Base-by-base conservation (phyloP, 1,140 invertebrate genomes). In the Drosophila carrolli region DNA sequence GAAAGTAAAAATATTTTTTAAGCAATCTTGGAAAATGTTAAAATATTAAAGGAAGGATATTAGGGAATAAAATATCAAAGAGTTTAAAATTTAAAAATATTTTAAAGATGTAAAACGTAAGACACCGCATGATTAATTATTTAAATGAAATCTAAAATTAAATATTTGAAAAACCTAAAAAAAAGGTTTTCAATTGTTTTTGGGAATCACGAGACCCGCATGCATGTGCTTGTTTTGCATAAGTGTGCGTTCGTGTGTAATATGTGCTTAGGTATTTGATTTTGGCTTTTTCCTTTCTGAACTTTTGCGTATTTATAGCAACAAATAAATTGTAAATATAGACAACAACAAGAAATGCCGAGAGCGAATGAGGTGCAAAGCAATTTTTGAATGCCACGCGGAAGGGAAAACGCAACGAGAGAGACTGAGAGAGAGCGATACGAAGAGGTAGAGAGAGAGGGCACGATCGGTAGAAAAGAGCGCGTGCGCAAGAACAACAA, bases 381-480 rank as follows among this genome's bases (percentile, higher is more conserved):
- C 74, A 75, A 84, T 73, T 75, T 66, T 68, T 70, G 80, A 88
- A 88, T 88, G 83, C 83, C 83, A 88, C 83, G 83, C 83, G 84
- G 83, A 89, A 88, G 84, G 70, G 23, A 44, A 65, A 65, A 43
- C 41, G 37, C 35, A 23, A 40, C 59, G 16, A 2, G 62, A 57
- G 41, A n/a, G 32, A 61, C 35, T 8, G 43, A 51, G 56, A 10
- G 54, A 47, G n/a, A 6, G 38, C 56, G 43, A 59, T 4, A 46
- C 40, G 13, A 14, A 37, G 14, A 9, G 14, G 27, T 5, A 53
- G 40, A 37, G 47, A 46, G 65, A 43, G 47, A 11, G 47, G 53
- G 50, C 27, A 46, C 37, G 48, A 60, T 47, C 37, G 47, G 11
- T n/a, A 46, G 29, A 11, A 23, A 27, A 59, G 55, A 60, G 75